A percentile compares a stretch with the other conserved stretches of the same genome.
Conservation (phyloP, 2,888 invertebrate species). For the Bombylius major region DNA sequence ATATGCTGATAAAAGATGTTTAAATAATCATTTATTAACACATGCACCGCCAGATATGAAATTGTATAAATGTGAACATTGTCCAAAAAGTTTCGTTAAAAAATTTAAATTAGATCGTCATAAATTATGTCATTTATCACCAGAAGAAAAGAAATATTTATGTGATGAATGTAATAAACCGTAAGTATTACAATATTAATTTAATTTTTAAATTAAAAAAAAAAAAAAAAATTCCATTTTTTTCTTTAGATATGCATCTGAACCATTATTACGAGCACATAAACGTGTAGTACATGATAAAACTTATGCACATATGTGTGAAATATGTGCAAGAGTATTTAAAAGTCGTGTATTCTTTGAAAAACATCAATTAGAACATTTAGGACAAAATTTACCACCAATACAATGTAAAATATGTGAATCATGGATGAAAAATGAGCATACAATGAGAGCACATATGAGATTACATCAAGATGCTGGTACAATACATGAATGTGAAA, state of each 20-base stretch:
- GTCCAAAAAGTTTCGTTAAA: conserved; percentile 18
- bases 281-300: conserved; percentile 16
- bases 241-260: conserved; percentile 14
- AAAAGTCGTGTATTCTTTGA: conserved; percentile 18
- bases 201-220: not conserved
- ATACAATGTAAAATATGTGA: conserved; percentile 18
- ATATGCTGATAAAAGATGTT: conserved; percentile 13
- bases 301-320: conserved; percentile 17
- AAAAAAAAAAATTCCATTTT: not conserved
- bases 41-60: conserved; percentile 14
- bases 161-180: conserved; percentile 29
- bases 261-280: conserved; percentile 15
- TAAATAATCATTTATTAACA: conserved; percentile 16
- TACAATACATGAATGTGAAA: conserved; percentile 15
- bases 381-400: conserved; percentile 15
- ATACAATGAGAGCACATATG: conserved; percentile 18
- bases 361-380: conserved; percentile 17
- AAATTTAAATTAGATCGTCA: conserved; percentile 19
- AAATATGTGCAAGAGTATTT: conserved; percentile 18
- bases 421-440: conserved; percentile 19
- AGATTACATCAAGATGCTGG: conserved; percentile 15
- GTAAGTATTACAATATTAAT: conserved; percentile 15
- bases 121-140: conserved; percentile 14
- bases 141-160: conserved; percentile 17
- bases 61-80: conserved; percentile 16